Evolutionary conservation across 2,113 vertebrate species (phyloP).

Genomic region (Chroicocephalus ridibundus): DNA sequence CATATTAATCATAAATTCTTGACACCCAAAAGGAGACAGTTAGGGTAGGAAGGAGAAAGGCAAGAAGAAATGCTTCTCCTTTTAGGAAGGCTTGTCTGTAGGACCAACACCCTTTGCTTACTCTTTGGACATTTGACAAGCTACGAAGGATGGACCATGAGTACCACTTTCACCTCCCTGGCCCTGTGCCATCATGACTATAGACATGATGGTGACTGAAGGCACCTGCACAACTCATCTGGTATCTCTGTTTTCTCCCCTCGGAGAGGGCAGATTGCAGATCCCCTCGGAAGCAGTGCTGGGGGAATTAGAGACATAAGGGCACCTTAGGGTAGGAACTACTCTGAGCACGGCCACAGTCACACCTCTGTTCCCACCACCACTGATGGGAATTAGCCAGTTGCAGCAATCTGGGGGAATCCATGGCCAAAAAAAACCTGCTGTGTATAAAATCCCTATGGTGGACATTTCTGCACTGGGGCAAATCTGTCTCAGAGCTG

Average conservation of each 20-base stretch:
- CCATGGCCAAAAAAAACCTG: fast-evolving
- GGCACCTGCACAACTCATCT: background rate
- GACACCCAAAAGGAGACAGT: background rate
- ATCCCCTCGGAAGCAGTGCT: background rate
- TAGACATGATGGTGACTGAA: background rate
- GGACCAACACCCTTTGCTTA: slow-evolving; percentile 9
- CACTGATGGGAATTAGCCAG: background rate
- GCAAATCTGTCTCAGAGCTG: background rate
- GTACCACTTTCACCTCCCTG: background rate
- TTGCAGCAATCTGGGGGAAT: background rate
- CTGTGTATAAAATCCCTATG: background rate
- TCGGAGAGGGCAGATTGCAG: too few relatives aligned
- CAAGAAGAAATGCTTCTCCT: slow-evolving; percentile 6
- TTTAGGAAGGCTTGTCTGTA: slow-evolving; percentile 20
- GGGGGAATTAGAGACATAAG: background rate
- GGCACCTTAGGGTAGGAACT: background rate
- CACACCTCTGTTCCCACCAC: background rate
- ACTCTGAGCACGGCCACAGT: background rate
- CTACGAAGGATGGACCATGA: slow-evolving; percentile 25
- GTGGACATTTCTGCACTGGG: background rate
- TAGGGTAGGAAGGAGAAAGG: slow-evolving; percentile 2
- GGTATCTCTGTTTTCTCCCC: background rate
- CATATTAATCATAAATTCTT: background rate
- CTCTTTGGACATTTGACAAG: slow-evolving; percentile 63
- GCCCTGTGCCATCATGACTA: background rate